Evolutionary conservation across 1,140 invertebrate species (phyloP).

Genomic region (Sycobia sp.): DNA sequence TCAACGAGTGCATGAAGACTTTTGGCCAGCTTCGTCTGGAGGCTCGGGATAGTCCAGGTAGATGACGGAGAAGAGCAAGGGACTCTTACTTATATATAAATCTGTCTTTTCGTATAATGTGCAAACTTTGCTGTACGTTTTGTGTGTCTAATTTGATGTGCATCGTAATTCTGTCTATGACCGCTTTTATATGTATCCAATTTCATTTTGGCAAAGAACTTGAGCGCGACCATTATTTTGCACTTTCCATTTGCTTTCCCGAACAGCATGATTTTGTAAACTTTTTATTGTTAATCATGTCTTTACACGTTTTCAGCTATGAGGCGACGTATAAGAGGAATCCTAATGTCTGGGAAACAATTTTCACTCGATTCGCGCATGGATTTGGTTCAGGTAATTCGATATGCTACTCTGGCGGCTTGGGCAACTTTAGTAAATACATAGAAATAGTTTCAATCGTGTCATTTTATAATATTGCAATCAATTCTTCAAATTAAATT

Average conservation of each 20-base stretch:
- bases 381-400: slow-evolving; percentile 79
- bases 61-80: slow-evolving; percentile 38
- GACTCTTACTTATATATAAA: too few species aligned
- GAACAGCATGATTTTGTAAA: too few species aligned
- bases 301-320: slow-evolving; percentile 74
- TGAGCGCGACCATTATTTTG: too few species aligned
- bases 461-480: neutral
- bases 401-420: neutral
- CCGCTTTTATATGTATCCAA: neutral
- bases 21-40: slow-evolving; percentile 71
- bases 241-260: too few species aligned
- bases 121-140: too few species aligned
- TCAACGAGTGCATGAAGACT: slow-evolving; percentile 79
- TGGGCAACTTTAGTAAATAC: neutral
- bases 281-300: too few species aligned
- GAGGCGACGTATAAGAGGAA: slow-evolving; percentile 81
- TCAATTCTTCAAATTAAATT: too few species aligned
- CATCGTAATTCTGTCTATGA: neutral
- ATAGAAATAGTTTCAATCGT: neutral
- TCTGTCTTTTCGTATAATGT: too few species aligned
- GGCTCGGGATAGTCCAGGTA: slow-evolving; percentile 79
- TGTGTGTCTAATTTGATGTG: too few species aligned
- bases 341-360: slow-evolving; percentile 86
- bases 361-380: slow-evolving; percentile 90
- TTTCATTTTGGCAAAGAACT: too few species aligned